Evolutionary conservation across 2,888 invertebrate genomes (phyloP).

Genomic region (Calephelis perditalis): DNA sequence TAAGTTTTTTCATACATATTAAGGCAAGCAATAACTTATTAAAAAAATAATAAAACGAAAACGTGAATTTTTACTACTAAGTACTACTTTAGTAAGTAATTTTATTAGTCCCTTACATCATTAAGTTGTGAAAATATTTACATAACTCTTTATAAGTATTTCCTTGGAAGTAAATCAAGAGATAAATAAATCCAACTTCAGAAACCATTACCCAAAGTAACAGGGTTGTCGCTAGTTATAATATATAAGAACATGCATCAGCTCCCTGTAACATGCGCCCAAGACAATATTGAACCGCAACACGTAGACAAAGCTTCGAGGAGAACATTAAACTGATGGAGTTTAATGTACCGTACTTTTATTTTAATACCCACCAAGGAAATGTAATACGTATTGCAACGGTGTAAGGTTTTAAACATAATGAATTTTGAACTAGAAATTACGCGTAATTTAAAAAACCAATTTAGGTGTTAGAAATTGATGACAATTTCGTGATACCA

Average conservation of each 20-base stretch:
- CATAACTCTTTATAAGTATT: too few relatives aligned
- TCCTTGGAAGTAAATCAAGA: neutral
- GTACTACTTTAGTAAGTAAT: too few relatives aligned
- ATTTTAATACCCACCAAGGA: neutral
- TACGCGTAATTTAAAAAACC: neutral
- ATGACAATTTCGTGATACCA: neutral
- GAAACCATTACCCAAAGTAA: neutral
- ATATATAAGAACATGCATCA: neutral
- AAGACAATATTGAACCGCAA: conserved; percentile 19
- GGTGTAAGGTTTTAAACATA: conserved; percentile 12
- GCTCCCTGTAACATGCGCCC: conserved; percentile 8
- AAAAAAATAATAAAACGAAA: too few relatives aligned
- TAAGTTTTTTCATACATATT: too few relatives aligned
- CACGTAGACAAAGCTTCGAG: conserved; percentile 26
- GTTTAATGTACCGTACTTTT: conserved; percentile 27
- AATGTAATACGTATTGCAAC: conserved; percentile 6
- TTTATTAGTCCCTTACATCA: too few relatives aligned
- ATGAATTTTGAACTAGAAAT: neutral
- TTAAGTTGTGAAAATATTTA: too few relatives aligned
- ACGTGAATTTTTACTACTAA: too few relatives aligned
- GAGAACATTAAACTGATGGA: conserved; percentile 30
- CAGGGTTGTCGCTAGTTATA: neutral
- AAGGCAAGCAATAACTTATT: too few relatives aligned
- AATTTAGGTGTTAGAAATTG: conserved; percentile 1
- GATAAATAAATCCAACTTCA: neutral